Evolutionary conservation across 2,113 vertebrate species (phyloP).

Genomic region (Serinus canaria): DNA sequence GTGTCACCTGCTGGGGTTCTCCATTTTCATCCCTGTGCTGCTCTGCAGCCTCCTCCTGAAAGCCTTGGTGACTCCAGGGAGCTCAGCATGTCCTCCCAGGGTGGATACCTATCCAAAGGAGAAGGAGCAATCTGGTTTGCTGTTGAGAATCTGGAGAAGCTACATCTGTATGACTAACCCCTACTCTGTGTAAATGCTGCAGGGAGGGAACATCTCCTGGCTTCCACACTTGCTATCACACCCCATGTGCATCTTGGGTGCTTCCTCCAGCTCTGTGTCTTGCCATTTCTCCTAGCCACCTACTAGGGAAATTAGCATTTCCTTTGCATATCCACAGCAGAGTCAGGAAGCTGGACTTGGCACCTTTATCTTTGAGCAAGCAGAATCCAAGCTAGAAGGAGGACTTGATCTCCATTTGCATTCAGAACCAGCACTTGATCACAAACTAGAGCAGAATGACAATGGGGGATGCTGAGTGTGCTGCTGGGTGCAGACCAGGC

Average conservation of each 20-base stretch:
- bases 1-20: background rate
- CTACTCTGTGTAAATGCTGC: background rate
- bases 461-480: background rate
- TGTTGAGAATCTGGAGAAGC: background rate
- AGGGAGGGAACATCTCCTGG: background rate
- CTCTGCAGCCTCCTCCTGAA: background rate
- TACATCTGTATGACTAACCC: background rate
- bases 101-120: background rate
- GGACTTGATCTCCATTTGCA: background rate
- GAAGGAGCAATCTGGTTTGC: background rate
- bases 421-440: background rate
- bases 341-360: constrained; percentile 14
- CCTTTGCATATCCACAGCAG: background rate
- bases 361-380: background rate
- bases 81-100: background rate
- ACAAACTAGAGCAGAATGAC: background rate
- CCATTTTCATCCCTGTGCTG: background rate
- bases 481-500: background rate
- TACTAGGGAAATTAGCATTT: background rate
- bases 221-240: background rate
- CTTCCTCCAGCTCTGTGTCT: background rate
- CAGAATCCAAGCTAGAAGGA: background rate
- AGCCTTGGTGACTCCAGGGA: background rate
- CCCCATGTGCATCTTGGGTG: background rate
- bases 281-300: background rate